Evolutionary conservation across 2,113 vertebrate genomes (phyloP), one percentile per base, ranked within the genome.

Genomic region (Pseudorhombus dupliciocellatus): DNA sequence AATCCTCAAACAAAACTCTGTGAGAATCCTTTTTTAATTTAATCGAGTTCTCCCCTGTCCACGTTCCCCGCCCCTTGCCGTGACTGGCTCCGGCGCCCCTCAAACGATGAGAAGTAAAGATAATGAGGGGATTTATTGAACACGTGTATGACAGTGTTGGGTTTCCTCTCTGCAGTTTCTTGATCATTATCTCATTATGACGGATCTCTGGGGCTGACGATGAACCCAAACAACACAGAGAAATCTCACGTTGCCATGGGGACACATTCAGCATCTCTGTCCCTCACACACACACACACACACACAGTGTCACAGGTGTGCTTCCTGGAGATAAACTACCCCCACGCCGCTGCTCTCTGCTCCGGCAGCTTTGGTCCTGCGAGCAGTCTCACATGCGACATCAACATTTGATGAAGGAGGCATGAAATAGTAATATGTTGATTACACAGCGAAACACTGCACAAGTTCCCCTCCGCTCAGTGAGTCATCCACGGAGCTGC

Each of bases 241-340:
- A 66, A 63, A 80, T 72, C 51, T 69, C 18, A 42, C 46, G 87
- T 91, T 87, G 67, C 84, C 84, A 90, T 86, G 86, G 87, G 64
- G 85, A 92, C 65, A 15, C 10, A 16, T 12, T 55, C 40, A 61
- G 59, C 61, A 77, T 61, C 62, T 28, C 37, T 37, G 14, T 15
- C 34, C 20, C 31, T 51, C 15, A 44, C 42, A 44, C 15, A 40
- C 37, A 53, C 51, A 53, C 56, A 2, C 15, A 18, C 48, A 46
- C 11, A 53, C 51, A 59, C 63, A 28, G 7, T 28, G 40, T 53
- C 25, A 46, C 22, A 59, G 67, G 51, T 53, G 51, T 58, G 64
- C 70, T 48, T 53, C 26, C 20, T 64, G 30, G 50, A 56, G 65
- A 73, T 74, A 24, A 52, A 48, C 40, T 40, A 28, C 28, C 34